Evolutionary conservation across 2,888 invertebrate genomes (phyloP).

Genomic region (Pinctada fucata): DNA sequence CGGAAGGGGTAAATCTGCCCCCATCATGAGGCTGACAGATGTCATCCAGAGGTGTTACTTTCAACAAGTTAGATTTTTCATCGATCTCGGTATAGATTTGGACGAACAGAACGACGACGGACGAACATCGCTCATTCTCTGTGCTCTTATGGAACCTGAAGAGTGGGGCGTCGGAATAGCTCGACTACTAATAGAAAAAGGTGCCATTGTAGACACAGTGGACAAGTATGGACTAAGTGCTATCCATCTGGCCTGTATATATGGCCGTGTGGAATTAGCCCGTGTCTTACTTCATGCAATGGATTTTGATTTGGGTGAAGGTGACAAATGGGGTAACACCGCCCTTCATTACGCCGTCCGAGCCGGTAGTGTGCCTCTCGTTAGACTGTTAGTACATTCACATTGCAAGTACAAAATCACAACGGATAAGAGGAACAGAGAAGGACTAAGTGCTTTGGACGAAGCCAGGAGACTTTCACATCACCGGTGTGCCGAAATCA

Average conservation of each 20-base stretch:
- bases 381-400: conserved; percentile 55
- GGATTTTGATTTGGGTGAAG: conserved; percentile 71
- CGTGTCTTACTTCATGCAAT: conserved; percentile 67
- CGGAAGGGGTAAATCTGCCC: conserved; percentile 41
- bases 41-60: conserved; percentile 72
- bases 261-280: conserved; percentile 63
- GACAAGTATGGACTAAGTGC: conserved; percentile 72
- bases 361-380: conserved; percentile 61
- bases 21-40: conserved; percentile 45
- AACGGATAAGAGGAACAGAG: conserved; percentile 51
- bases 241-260: conserved; percentile 73
- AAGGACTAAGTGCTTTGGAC: conserved; percentile 54
- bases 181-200: conserved; percentile 72
- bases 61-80: conserved; percentile 71
- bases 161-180: conserved; percentile 73
- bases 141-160: conserved; percentile 70
- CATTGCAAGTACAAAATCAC: conserved; percentile 53
- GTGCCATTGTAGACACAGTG: conserved; percentile 59
- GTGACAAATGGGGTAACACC: conserved; percentile 72
- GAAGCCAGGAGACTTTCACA: conserved; percentile 50
- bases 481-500: conserved; percentile 48
- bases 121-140: conserved; percentile 71
- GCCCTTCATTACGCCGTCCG: conserved; percentile 73
- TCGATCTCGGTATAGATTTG: conserved; percentile 65
- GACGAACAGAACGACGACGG: conserved; percentile 65